Conservation (phyloP, 2,797 vertebrate genomes). For the Tolypeutes matacus region DNA sequence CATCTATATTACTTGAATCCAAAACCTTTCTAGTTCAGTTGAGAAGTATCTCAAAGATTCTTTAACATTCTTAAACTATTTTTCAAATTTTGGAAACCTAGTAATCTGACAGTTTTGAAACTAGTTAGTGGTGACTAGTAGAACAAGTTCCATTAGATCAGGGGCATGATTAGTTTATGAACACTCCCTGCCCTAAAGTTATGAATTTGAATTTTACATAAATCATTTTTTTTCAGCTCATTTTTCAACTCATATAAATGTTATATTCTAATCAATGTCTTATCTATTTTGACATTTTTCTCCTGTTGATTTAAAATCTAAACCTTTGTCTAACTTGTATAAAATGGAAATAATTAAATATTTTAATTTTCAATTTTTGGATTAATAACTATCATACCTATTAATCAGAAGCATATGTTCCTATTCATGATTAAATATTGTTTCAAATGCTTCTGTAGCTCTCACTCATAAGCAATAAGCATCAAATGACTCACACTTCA, state of each 20-base stretch:
- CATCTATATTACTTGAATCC: background rate
- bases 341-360: too few species aligned
- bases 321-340: too few species aligned
- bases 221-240: background rate
- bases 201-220: background rate
- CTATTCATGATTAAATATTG: background rate
- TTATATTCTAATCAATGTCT: too few species aligned
- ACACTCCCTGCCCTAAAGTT: background rate
- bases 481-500: background rate
- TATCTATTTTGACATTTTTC: too few species aligned
- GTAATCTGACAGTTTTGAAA: background rate
- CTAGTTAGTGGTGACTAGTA: background rate
- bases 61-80: background rate
- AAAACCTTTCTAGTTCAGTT: background rate
- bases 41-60: background rate
- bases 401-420: background rate
- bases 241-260: background rate
- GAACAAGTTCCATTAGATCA: background rate
- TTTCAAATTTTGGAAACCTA: background rate
- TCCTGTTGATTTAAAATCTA: too few species aligned
- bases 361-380: too few species aligned
- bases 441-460: background rate
- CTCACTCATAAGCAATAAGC: background rate
- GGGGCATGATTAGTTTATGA: background rate
- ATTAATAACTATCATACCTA: background rate